Percentiles rank a stretch among this genome's conserved stretches.
Evolutionary conservation across 2,888 invertebrate species (phyloP).

Genomic region (Sinotaia quadrata): DNA sequence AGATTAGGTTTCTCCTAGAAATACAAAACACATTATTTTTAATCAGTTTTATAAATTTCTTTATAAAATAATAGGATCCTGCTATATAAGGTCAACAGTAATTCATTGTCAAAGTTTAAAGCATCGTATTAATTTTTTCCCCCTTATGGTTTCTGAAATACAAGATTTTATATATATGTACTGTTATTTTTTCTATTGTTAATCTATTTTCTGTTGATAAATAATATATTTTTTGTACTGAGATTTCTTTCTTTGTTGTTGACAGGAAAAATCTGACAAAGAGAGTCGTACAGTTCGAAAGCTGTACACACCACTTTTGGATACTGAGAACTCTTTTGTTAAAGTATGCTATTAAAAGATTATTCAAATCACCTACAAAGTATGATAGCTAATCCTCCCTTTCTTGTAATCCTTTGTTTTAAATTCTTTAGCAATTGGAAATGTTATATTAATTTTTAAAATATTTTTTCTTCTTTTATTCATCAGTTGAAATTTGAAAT

Average conservation of each 20-base stretch:
- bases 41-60: too few relatives aligned
- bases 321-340: slow-evolving; percentile 64
- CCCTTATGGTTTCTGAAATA: too few relatives aligned
- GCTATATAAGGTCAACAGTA: too few relatives aligned
- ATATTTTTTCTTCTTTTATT: not conserved
- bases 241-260: not conserved
- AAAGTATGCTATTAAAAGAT: slow-evolving; percentile 48
- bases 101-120: too few relatives aligned
- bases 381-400: not conserved
- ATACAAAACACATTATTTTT: too few relatives aligned
- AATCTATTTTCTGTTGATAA: not conserved
- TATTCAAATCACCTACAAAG: not conserved
- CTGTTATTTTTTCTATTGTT: not conserved
- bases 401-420: not conserved
- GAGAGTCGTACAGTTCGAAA: slow-evolving; percentile 59
- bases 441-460: not conserved
- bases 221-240: not conserved
- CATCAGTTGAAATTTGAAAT: not conserved
- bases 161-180: not conserved
- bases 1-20: too few relatives aligned
- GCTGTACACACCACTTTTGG: slow-evolving; percentile 59
- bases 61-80: too few relatives aligned
- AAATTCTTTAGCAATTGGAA: not conserved
- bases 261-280: slow-evolving; percentile 62
- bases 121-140: too few relatives aligned